A percentile compares a stretch with the other conserved stretches of the same genome.
Evolutionary conservation across 2,797 vertebrate genomes (phyloP).

Genomic region (Clarias pachynema): DNA sequence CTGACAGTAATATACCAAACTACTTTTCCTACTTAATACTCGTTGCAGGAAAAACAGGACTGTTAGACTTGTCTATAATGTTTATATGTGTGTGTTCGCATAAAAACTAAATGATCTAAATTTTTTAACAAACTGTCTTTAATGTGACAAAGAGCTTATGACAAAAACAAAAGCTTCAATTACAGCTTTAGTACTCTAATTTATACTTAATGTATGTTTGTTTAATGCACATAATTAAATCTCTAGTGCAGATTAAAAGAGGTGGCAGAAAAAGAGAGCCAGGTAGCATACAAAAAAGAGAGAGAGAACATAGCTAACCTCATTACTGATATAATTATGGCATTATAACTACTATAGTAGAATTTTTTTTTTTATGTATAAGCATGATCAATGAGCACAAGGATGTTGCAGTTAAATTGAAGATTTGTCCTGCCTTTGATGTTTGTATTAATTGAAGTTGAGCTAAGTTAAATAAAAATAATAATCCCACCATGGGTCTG

Average conservation of each 20-base stretch:
- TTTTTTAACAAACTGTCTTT: not conserved
- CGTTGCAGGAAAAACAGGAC: not conserved
- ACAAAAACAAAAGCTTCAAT: not conserved
- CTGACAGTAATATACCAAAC: not conserved
- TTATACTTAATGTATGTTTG: conserved; percentile 24
- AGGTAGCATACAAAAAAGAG: not conserved
- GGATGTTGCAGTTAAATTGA: not conserved
- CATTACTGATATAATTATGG: conserved; percentile 36
- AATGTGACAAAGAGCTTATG: not conserved
- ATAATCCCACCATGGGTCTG: not conserved
- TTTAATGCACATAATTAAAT: conserved; percentile 38
- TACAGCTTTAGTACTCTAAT: not conserved
- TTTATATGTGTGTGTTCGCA: not conserved
- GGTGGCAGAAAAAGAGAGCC: not conserved
- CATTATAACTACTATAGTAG: conserved; percentile 36
- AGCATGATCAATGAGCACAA: conserved; percentile 25
- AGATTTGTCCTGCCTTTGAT: not conserved
- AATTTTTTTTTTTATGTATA: conserved; percentile 23
- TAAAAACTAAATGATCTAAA: not conserved
- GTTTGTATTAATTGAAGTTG: not conserved
- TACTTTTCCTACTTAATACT: not conserved
- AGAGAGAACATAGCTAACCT: conserved; percentile 38
- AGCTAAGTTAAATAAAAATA: not conserved
- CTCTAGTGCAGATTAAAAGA: conserved; percentile 32
- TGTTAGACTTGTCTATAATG: not conserved